Evolutionary conservation across 1,140 invertebrate species (phyloP), one percentile per base, ranked within the genome.

Genomic region (Sitodiplosis mosellana): DNA sequence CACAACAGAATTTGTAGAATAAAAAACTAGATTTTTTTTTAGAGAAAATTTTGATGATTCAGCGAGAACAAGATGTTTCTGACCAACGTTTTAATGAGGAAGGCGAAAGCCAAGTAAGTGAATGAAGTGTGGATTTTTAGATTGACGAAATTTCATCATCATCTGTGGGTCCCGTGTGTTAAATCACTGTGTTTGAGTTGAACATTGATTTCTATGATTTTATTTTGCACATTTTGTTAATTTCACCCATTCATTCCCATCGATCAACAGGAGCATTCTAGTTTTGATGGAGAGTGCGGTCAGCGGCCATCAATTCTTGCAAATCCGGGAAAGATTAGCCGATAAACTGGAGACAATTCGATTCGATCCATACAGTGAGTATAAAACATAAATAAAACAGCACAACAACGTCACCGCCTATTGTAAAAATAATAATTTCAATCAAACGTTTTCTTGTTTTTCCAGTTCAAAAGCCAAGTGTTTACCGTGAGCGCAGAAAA

Each of bases 311-410:
- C 74, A 69, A 53, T 69, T 75, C 33, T 72, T 72, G 38, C 58
- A 59, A 46, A 70, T 79, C 33, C 69, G 85, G 46, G 80, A 84
- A 51, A 71, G 84, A 53, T 57, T 80, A 27, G 80, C 63, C 7
- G 85, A 88, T 33, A 88, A 88, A 71, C 51, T 87, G 33, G 85
- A 88, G 66, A 50, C 78, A 4, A 64, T 85, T 42, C 54, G 59
- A 45, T 85, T 77, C 60, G 87, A 90, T 70, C 87, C 85, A 11
- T 80, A 67, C 49, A 76, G 84, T 87, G 69, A 78, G 74, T 71
- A 46, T n/a, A n/a, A n/a, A n/a, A n/a, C n/a, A n/a, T n/a, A n/a
- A n/a, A 41, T n/a, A 12, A 2, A 8, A 1, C n/a, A 36, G 12
- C 20, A 41, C n/a, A 45, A 20, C 6, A 22, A 43, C 5, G 12